Percentiles rank a stretch among this genome's conserved stretches.
These are phyloP conservation scores for Entelurus aequoreus DNA, from an alignment of 2,113 vertebrate genomes.

Conservation along the genomic window DNA sequence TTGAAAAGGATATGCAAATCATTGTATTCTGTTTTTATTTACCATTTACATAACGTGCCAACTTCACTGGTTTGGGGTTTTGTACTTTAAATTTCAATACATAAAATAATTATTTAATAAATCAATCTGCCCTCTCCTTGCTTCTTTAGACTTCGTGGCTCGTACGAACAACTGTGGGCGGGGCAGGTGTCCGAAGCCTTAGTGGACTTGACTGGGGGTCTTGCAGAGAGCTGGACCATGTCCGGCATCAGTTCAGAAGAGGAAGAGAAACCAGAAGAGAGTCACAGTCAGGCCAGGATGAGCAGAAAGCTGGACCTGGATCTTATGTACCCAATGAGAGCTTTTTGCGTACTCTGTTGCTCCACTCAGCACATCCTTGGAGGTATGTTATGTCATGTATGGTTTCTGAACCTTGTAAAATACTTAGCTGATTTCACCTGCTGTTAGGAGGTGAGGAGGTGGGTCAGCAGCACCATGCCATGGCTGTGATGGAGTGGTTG, in stretches of 20 bases:
- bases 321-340: constrained; percentile 75
- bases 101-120: background rate
- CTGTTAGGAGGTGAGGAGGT: constrained; percentile 69
- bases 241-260: constrained; percentile 33
- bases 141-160: constrained; percentile 78
- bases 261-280: constrained; percentile 37
- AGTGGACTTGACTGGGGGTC: constrained; percentile 87
- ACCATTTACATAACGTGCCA: no score
- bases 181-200: constrained; percentile 92
- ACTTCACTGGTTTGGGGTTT: no score
- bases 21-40: no score
- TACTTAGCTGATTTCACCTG: background rate
- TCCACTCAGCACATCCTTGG: constrained; percentile 76
- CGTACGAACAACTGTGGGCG: constrained; percentile 90
- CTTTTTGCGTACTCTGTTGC: constrained; percentile 83
- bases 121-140: background rate
- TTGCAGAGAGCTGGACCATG: constrained; percentile 85
- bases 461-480: constrained; percentile 87
- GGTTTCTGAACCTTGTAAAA: background rate
- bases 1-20: no score
- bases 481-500: constrained; percentile 79
- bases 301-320: constrained; percentile 66
- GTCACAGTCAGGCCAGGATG: constrained; percentile 42
- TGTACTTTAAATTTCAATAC: no score
- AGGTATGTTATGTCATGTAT: constrained; percentile 68